Base-by-base conservation (phyloP, 2,797 vertebrate genomes). In the Novumbra hubbsi region DNA sequence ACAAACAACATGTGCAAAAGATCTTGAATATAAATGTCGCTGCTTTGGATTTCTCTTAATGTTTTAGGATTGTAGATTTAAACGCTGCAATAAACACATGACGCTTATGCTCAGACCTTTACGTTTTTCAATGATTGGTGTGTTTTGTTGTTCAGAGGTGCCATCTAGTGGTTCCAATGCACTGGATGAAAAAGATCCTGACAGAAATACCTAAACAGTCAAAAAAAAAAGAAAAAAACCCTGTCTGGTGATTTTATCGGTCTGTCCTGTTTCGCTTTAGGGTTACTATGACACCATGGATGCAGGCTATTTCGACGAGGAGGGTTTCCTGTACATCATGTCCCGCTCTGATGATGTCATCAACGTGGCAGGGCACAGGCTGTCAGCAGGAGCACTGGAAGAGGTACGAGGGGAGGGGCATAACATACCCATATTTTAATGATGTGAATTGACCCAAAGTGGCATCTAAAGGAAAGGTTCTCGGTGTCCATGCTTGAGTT, bases 211-310 rank as follows among this genome's bases (percentile, higher is more conserved):
- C 8, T 38, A 38, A 50, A 21, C 52, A 55, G 52, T 38, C 2
- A 21, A 11, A 19, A 21, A 55, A 55, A 55, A 55, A 7, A n/a
- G 16, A 12, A 30, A 45, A 30, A n/a, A 9, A 11, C 38, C 27
- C 34, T 21, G 4, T 7, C 41, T 24, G 45, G 68, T 19, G 64
- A 32, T 38, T 17, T 38, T 62, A 5, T 62, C 19, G 16, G 24
- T 15, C 4, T 16, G 60, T 45, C n/a, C 4, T 45, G 2, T 71
- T 34, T 68, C n/a, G 0, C 50, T 52, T 34, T 83, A 99, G 97
- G 97, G 96, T 1, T 98, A 95, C 80, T 98, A 98, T 12, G 96
- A 98, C 87, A 98, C 97, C 19, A 99, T 98, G 97, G 96, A 99
- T 52, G 95, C 96, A 15, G 96, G 97, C 2, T 98, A 93, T 38